Percentiles rank a stretch among this genome's conserved stretches.
These are phyloP conservation scores for Drosophila tristis DNA, from an alignment of 1,140 invertebrate genomes.

Conservation along the genomic window DNA sequence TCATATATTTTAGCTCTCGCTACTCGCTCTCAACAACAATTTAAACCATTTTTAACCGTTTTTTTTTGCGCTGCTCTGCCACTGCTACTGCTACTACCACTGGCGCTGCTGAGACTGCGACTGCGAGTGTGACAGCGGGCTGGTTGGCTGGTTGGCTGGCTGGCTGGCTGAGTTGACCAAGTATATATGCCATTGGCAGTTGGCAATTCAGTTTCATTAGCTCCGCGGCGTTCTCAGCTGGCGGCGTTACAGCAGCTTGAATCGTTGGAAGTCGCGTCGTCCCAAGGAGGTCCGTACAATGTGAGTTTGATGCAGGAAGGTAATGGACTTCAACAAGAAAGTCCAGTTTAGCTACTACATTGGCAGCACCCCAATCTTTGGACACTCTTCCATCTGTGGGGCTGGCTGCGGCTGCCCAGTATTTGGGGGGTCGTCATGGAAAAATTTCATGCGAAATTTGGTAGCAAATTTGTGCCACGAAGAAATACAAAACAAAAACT, in stretches of 20 bases:
- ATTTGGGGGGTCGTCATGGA: conserved; percentile 37
- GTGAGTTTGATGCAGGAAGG: conserved; percentile 27
- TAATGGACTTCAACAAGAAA: conserved; percentile 24
- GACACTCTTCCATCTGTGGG: too few relatives aligned
- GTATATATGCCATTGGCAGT: conserved; percentile 76
- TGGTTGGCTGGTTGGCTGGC: conserved; percentile 29
- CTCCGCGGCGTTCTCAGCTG: conserved; percentile 74
- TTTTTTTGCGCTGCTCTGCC: conserved; percentile 31
- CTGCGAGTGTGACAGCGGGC: conserved; percentile 4
- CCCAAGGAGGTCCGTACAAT: conserved; percentile 14
- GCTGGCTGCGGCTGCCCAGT: background rate
- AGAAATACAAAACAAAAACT: conserved; percentile 36
- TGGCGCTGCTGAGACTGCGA: conserved; percentile 9
- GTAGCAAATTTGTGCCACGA: conserved; percentile 48
- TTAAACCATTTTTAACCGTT: conserved; percentile 75
- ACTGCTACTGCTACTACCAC: conserved; percentile 25
- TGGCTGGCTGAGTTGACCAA: conserved; percentile 35
- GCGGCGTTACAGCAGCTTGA: conserved; percentile 41
- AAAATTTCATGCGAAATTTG: conserved; percentile 57
- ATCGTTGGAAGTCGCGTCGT: conserved; percentile 17
- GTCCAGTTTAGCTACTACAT: conserved; percentile 12
- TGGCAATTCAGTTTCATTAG: conserved; percentile 76
- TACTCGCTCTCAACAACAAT: conserved; percentile 57
- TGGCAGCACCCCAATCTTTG: too few relatives aligned
- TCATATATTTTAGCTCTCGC: conserved; percentile 10